Evolutionary conservation across 2,113 vertebrate genomes (phyloP).

Genomic region (Tympanuchus pallidicinctus): DNA sequence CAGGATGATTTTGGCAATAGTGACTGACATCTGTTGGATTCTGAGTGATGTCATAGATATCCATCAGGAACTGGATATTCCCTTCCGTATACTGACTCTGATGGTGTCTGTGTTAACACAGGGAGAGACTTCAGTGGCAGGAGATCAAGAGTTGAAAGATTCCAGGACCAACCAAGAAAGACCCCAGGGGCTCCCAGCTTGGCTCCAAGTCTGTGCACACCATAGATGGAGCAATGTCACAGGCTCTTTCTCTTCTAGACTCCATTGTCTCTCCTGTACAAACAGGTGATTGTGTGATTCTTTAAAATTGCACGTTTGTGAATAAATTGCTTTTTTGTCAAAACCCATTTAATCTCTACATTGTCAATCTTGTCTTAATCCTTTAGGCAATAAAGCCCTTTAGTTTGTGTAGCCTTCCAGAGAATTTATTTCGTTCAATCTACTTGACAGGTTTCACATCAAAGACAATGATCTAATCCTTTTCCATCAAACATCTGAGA

Average conservation of each 20-base stretch:
- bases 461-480: not conserved
- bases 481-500: not conserved
- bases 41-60: not conserved
- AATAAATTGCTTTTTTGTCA: not conserved
- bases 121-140: not conserved
- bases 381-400: not conserved
- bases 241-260: not conserved
- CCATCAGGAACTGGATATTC: not conserved
- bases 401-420: not conserved
- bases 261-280: not conserved
- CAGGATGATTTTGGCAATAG: accelerated
- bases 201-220: accelerated
- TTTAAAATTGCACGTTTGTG: not conserved
- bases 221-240: not conserved
- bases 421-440: not conserved
- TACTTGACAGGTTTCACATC: not conserved
- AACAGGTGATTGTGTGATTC: accelerated
- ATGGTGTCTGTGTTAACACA: not conserved
- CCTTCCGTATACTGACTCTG: not conserved
- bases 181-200: accelerated
- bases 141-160: not conserved
- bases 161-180: not conserved
- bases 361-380: not conserved
- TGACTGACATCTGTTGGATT: not conserved
- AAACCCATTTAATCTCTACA: not conserved